Evolutionary conservation across 2,888 invertebrate genomes (phyloP), one percentile per base, ranked within the genome.

Genomic region (Ametastegia equiseti): DNA sequence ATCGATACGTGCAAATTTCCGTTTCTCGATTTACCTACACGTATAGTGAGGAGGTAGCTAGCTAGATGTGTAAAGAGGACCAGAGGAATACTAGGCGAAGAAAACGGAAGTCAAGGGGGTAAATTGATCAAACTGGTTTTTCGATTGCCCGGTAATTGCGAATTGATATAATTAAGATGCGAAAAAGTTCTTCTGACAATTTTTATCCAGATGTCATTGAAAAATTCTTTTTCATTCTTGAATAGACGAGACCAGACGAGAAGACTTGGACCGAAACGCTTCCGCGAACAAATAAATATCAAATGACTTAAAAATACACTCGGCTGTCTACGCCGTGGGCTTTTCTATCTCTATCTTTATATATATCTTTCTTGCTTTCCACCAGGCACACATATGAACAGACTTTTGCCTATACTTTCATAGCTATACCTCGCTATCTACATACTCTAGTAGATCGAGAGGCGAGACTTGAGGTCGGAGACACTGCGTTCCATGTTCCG

Each of bases 221-320:
- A 27, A 30, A 60, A 60, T 30, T 60, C 60, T 60, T 60, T n/a
- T 60, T 60, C 60, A 60, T 60, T 60, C 60, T 60, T 60, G 27
- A 60, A 60, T 23, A 5, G 60, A 30, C 60, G 42, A 45, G 9
- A 42, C 15, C 39, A 23, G 39, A 39, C 11, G 30, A n/a, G 15
- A 2, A 33, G 9, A 27, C 27, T 13, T n/a, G 42, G 13, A 23
- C 27, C 9, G 47, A 39, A 15, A 23, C 42, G 27, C 75, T 75
- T 75, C 75, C 75, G 75, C 75, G 75, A 75, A 75, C 50, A 75
- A 75, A 75, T 75, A 75, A 75, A 75, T 75, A 75, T 75, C 75
- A 75, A n/a, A 36, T 36, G 33, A 54, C 75, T 75, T 75, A 75
- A 75, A 75, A 75, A 75, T 75, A 75, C 75, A 75, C 71, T 9